Evolutionary conservation across 2,888 invertebrate genomes (phyloP).

Genomic region (Philaethria dido): DNA sequence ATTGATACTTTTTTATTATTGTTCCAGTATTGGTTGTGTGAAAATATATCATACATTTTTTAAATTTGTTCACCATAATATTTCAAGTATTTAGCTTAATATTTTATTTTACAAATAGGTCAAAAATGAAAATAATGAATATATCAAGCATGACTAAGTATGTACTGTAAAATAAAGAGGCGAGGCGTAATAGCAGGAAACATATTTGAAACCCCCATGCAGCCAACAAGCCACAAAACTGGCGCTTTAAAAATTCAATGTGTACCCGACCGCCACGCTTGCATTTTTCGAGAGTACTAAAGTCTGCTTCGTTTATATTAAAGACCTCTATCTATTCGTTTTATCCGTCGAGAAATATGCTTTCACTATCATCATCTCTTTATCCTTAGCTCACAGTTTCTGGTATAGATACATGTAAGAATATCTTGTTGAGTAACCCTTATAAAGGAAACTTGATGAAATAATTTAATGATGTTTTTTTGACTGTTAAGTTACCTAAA

Average conservation of each 20-base stretch:
- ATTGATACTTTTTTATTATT: too few species aligned
- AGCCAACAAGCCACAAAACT: slow-evolving; percentile 56
- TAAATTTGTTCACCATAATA: too few species aligned
- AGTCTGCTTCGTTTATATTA: slow-evolving; percentile 83
- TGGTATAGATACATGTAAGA: slow-evolving; percentile 1
- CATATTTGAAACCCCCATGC: slow-evolving; percentile 40
- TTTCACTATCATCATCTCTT: slow-evolving; percentile 74
- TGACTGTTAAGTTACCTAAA: too few species aligned
- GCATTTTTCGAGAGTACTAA: slow-evolving; percentile 82
- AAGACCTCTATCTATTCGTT: slow-evolving; percentile 84
- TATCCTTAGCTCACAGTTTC: slow-evolving; percentile 48
- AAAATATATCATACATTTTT: too few species aligned
- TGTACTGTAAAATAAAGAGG: slow-evolving; percentile 18
- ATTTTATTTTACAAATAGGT: not conserved
- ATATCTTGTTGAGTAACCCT: slow-evolving; percentile 1
- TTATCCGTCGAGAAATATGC: slow-evolving; percentile 79
- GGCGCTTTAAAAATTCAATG: slow-evolving; percentile 75
- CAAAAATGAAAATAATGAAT: not conserved
- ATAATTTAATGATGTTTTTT: not conserved
- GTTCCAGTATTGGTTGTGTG: too few species aligned
- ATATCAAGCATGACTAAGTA: slow-evolving; percentile 3
- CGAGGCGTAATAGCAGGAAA: slow-evolving; percentile 33
- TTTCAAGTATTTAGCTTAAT: too few species aligned
- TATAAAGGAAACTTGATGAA: not conserved
- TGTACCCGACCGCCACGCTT: slow-evolving; percentile 71